Evolutionary conservation across 2,113 vertebrate genomes (phyloP).

Genomic region (Lota lota): DNA sequence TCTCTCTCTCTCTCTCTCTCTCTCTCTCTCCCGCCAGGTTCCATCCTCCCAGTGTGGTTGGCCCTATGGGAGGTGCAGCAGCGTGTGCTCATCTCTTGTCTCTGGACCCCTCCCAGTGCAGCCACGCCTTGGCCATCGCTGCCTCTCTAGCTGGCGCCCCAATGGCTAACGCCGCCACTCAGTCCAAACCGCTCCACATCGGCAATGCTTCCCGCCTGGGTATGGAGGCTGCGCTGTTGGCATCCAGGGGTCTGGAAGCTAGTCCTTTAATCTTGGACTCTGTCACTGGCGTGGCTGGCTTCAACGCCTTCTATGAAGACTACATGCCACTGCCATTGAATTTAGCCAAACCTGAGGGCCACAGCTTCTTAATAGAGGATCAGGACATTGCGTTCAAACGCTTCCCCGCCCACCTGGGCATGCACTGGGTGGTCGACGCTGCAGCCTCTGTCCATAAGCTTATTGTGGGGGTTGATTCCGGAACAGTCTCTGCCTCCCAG

Average conservation of each 20-base stretch:
- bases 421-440: conserved; percentile 89
- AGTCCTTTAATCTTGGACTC: conserved; percentile 77
- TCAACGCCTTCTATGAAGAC: conserved; percentile 81
- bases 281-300: conserved; percentile 79
- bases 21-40: conserved; percentile 68
- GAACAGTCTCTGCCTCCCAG: conserved; percentile 60
- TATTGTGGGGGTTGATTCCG: conserved; percentile 62
- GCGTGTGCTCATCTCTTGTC: conserved; percentile 80
- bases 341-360: conserved; percentile 38
- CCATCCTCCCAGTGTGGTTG: conserved; percentile 86
- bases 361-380: conserved; percentile 79
- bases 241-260: conserved; percentile 80
- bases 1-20: no score
- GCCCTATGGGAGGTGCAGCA: conserved; percentile 84
- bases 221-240: conserved; percentile 82
- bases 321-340: conserved; percentile 73
- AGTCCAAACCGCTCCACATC: conserved; percentile 83
- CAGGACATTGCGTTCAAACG: conserved; percentile 88
- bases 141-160: conserved; percentile 84
- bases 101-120: conserved; percentile 67
- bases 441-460: conserved; percentile 75
- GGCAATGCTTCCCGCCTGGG: conserved; percentile 83
- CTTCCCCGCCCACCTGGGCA: conserved; percentile 86
- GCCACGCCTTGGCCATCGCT: conserved; percentile 82
- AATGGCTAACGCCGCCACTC: conserved; percentile 89